Evolutionary conservation across 1,140 invertebrate species (phyloP), one percentile per base, ranked within the genome.

Genomic region (Oncopeltus fasciatus): DNA sequence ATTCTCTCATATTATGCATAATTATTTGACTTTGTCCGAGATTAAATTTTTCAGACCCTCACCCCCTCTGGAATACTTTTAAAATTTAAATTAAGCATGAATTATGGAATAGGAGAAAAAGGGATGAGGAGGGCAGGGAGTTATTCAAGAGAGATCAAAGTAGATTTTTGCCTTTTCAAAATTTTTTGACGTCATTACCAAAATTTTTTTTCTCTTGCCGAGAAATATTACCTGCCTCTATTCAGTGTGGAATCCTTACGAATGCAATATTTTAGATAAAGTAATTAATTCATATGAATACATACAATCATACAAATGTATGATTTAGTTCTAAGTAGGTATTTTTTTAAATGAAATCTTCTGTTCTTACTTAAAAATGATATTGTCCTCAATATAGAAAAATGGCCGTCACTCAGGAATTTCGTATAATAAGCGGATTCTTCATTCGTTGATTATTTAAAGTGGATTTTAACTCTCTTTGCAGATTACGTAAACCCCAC

Each of bases 1-100:
- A 53, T 53, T 18, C 24, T n/a, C 49, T 53, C 49, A 53, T 53
- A 53, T 53, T 53, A 53, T 53, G 49, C 49, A 53, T 53, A 53
- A 53, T 53, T 53, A 53, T 53, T 53, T 53, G 49, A 53, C 21
- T 53, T 24, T 5, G 49, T 4, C 49, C 24, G 9, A 53, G 49
- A 53, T 53, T 53, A 27, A 53, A 53, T 24, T 53, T 53, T 53
- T 38, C 31, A 8, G 5, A 5, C 31, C 14, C 24, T 3, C 44
- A 4, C 44, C 18, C 49, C 24, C 49, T 24, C 2, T 2, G 24
- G 49, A 53, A 53, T 53, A 53, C 49, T 53, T 53, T 53, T 53
- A 53, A 53, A 53, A 53, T 53, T 53, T 53, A 53, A 53, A 53
- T 53, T 27, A 53, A 53, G 49, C 49, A 53, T 53, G 49, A 53